Base-by-base conservation (phyloP, 2,113 vertebrate genomes). In the Raja brachyura region DNA sequence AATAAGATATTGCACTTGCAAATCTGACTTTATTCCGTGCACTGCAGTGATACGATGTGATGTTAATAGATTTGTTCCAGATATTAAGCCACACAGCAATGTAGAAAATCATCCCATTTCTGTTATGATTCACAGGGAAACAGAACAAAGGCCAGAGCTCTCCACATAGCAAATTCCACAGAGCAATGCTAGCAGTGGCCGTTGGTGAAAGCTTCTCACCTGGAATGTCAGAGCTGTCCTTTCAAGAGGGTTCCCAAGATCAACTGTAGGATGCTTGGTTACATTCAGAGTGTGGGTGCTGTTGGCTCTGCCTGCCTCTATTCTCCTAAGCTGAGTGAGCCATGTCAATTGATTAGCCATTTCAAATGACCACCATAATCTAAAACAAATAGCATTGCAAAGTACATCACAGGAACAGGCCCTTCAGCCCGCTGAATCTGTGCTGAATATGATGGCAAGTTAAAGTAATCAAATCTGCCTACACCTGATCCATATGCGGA, bases 21-120 rank as follows among this genome's bases (percentile, higher is more conserved):
- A 63, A 63, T 61, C 61, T 18, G 14, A 63, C 59, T 63, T 56
- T 88, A 16, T 63, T 88, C 59, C 16, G 28, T 66, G 56, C 56
- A 61, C 56, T 86, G 83, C 5, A 33, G 39, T 92, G 39, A 92
- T 92, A 54, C 73, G 68, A 92, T 54, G 31, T 73, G 90, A 92
- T 74, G 33, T 54, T 92, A 92, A 92, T 92, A 92, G 90, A 73
- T 73, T 92, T 92, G 90, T 92, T 92, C 66, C 33, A 73, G 68
- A 39, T 92, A 70, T 73, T 92, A 92, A 92, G 90, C 39, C 90
- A 92, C 90, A 74, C 33, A 92, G 22, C 90, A 73, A 68, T 73
- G 68, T 92, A 74, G 31, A 73, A 73, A 92, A 92, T 92, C 33
- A 92, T 73, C 28, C 13, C 18, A 73, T 68, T 28, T 92, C 20